Conservation (phyloP, 2,797 vertebrate species). For the Dendrocincla tyrannina region DNA sequence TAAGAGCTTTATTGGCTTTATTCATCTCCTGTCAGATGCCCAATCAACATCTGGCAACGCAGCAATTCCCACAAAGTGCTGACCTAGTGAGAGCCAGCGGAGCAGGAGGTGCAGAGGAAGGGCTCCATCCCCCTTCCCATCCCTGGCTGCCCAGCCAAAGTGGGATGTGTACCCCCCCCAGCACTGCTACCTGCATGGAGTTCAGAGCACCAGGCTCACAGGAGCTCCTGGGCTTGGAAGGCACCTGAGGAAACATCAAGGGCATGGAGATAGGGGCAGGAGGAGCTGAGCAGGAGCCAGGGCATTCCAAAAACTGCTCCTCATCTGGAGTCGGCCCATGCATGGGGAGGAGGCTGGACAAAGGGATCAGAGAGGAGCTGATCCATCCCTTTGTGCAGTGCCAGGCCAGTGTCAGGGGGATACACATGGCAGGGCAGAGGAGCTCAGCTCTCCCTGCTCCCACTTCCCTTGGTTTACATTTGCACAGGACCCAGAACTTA, state of each 20-base stretch:
- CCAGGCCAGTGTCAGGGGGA: neutral
- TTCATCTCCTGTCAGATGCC: conserved; percentile 36
- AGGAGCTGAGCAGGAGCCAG: neutral
- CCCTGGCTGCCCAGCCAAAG: neutral
- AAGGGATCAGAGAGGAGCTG: neutral
- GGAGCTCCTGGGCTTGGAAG: neutral
- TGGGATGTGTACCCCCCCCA: neutral
- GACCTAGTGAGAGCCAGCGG: conserved; percentile 4
- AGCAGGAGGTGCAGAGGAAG: neutral
- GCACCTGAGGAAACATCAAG: neutral
- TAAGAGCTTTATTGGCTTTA: conserved; percentile 48
- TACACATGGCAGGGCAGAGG: neutral
- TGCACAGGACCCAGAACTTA: neutral
- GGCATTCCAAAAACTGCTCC: neutral
- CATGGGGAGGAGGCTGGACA: neutral
- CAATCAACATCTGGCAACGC: conserved; percentile 12
- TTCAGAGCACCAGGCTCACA: neutral
- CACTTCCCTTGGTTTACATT: neutral
- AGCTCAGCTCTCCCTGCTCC: neutral
- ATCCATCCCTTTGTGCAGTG: neutral
- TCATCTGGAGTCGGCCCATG: neutral
- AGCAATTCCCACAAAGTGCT: conserved; percentile 41
- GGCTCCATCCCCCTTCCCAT: neutral
- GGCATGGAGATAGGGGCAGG: neutral
- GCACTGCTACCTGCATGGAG: neutral